Evolutionary conservation across 1,140 invertebrate species (phyloP).

Genomic region (Papilio dardanus): DNA sequence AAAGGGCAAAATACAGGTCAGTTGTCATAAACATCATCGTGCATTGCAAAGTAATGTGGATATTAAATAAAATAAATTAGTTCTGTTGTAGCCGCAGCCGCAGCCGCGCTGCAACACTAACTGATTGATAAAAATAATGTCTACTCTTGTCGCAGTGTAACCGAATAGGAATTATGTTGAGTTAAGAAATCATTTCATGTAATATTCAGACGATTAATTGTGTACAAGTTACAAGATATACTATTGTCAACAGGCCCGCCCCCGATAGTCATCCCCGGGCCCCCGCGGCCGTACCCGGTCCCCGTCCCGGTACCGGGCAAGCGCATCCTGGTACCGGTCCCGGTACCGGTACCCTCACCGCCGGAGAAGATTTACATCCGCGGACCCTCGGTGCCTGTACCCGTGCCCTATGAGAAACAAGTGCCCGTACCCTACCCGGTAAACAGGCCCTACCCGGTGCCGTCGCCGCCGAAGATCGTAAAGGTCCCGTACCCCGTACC

Average conservation of each 20-base stretch:
- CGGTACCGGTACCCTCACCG: conserved; percentile 64
- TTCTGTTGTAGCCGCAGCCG: neutral
- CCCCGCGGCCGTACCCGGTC: conserved; percentile 62
- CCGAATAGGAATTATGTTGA: too few relatives aligned
- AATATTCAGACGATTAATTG: conserved; percentile 1
- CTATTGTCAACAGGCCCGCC: conserved; percentile 51
- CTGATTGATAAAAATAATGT: neutral
- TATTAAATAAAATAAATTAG: conserved; percentile 26
- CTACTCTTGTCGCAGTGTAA: too few relatives aligned
- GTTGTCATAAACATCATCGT: conserved; percentile 7
- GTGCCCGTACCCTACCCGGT: conserved; percentile 54
- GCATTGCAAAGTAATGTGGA: conserved; percentile 2
- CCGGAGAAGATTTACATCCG: conserved; percentile 63
- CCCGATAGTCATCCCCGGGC: conserved; percentile 64
- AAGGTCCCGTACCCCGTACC: conserved; percentile 54
- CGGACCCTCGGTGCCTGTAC: conserved; percentile 57
- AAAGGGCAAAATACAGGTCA: neutral
- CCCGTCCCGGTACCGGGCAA: conserved; percentile 64
- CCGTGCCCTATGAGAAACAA: conserved; percentile 50
- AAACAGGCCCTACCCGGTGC: conserved; percentile 57
- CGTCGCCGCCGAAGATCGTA: conserved; percentile 54
- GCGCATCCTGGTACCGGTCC: conserved; percentile 60
- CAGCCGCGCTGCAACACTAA: neutral
- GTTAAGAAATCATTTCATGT: neutral
- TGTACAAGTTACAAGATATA: conserved; percentile 3